Percentiles rank a stretch among this genome's conserved stretches.
These are phyloP conservation scores for Accipiter cooperii DNA, from an alignment of 2,113 vertebrate genomes.

Conservation along the genomic window DNA sequence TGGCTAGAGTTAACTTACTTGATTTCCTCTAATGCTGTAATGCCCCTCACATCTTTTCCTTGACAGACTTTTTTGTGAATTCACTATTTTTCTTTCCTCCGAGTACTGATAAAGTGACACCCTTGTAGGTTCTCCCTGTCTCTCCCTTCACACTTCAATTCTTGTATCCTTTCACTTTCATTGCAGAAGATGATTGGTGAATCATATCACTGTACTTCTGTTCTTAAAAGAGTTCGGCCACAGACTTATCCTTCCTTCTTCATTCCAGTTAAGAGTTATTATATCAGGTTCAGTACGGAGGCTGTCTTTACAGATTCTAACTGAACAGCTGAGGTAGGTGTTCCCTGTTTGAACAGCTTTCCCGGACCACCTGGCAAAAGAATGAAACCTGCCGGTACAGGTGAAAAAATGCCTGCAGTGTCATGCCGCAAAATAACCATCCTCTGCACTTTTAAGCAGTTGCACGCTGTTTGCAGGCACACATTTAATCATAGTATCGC, in stretches of 20 bases:
- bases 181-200: neutral
- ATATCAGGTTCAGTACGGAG: neutral
- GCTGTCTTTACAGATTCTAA: conserved; percentile 2
- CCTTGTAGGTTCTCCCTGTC: neutral
- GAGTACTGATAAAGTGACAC: neutral
- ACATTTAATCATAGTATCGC: neutral
- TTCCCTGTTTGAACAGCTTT: neutral
- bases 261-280: neutral
- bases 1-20: neutral
- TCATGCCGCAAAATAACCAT: neutral
- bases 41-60: neutral
- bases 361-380: neutral
- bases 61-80: neutral
- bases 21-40: neutral
- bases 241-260: neutral
- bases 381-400: conserved; percentile 20
- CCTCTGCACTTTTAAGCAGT: neutral
- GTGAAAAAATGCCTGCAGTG: conserved; percentile 12
- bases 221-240: neutral
- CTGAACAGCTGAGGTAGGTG: conserved; percentile 23
- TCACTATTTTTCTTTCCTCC: neutral
- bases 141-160: neutral
- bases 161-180: neutral
- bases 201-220: neutral
- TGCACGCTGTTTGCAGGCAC: neutral